Evolutionary conservation across 2,888 invertebrate genomes (phyloP), one percentile per base, ranked within the genome.

Genomic region (Campoplex capitator): DNA sequence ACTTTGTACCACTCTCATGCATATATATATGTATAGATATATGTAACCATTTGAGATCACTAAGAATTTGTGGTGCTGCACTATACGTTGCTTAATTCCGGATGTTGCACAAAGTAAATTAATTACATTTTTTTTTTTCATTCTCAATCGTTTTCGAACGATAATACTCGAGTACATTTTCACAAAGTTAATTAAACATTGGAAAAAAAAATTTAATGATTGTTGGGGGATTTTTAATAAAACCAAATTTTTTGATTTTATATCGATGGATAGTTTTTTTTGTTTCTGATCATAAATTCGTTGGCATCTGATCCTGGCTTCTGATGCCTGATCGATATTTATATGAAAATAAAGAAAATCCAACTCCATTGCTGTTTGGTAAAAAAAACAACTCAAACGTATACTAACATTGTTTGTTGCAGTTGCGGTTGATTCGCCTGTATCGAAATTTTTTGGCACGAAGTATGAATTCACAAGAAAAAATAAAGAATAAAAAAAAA

Each of bases 401-500:
- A 38, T 73, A 73, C 13, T 78, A 51, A 51, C 70, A 74, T 82
- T 68, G 82, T 82, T 85, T 85, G 67, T 74, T 82, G 78, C 73
- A 78, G 42, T 62, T 85, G 73, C 62, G n/a, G 74, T 38, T 35
- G 38, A 35, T 76, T 67, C 77, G 38, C n/a, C 16, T 38, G 58
- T 35, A 38, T 45, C 11, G 51, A 54, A 75, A 77, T 45, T 65
- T 73, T 42, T 54, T 73, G 56, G 28, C 48, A 48, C 70, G 54
- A 38, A 23, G 48, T 78, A 42, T 58, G 38, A 18, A 78, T 70
- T 28, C 13, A 8, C 48, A 48, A 58, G 0, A 54, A 11, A 16
- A 4, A 38, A 38, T 4, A 38, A 16, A 58, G 11, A 56, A 16
- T 38, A 38, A 38, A 38, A 38, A 16, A 58, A 11, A 56, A 56